Conservation (phyloP, 2,888 invertebrate species). For the Alentia gelatinosa region DNA sequence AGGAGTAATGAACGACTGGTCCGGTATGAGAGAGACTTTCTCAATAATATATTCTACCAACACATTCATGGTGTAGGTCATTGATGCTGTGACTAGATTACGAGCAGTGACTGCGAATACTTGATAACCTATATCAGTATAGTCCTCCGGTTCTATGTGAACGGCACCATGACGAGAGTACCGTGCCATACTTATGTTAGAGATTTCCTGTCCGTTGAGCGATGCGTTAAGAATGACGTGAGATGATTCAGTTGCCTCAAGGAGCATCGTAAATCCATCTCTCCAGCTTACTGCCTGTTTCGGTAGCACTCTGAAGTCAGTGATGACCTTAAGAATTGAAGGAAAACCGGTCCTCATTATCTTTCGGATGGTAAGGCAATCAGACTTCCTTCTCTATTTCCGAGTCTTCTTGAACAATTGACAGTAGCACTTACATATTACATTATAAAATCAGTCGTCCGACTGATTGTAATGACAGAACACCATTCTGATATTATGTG, state of each 20-base stretch:
- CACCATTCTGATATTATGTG: too few relatives aligned
- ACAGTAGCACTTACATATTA: too few relatives aligned
- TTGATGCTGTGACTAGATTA: conserved; percentile 6
- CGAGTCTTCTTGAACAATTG: too few relatives aligned
- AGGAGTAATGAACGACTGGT: neutral
- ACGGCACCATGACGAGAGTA: neutral
- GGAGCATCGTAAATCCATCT: neutral
- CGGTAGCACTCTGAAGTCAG: neutral
- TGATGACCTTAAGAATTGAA: neutral
- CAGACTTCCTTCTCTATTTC: too few relatives aligned
- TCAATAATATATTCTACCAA: neutral
- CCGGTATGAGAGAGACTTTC: neutral
- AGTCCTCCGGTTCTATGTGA: neutral
- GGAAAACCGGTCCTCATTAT: neutral
- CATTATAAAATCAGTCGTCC: too few relatives aligned
- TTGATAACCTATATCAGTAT: neutral
- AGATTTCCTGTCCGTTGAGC: neutral
- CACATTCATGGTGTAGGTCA: neutral
- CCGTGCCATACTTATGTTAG: conserved; percentile 1
- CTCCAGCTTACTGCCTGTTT: neutral
- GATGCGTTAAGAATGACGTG: neutral
- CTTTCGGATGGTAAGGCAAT: neutral
- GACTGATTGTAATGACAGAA: too few relatives aligned
- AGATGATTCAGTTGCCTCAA: neutral
- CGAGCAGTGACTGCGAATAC: neutral